phyloP scores from a whole-genome alignment of 1,140 invertebrate genomes.

The Cataglyphis hispanica region DNA sequence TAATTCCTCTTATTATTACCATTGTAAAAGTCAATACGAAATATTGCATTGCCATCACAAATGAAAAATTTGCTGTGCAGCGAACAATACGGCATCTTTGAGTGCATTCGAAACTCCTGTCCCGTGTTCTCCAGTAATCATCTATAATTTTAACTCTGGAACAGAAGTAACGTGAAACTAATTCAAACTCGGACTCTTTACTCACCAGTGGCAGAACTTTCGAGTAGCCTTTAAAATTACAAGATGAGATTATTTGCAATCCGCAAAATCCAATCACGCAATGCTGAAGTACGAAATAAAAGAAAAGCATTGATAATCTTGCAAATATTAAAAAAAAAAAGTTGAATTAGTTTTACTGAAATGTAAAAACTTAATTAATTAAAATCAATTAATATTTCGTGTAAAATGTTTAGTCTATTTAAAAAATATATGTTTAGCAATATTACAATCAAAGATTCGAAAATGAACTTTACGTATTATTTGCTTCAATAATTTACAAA shows the following conservation, averaged over 20 bases:
- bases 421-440: not conserved
- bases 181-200: constrained; percentile 51
- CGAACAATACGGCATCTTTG: constrained; percentile 3
- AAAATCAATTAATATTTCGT: not conserved
- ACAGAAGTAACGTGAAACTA: constrained; percentile 33
- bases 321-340: not conserved
- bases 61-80: not conserved
- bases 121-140: not conserved
- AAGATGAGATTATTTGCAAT: constrained; percentile 35
- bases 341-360: not conserved
- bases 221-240: constrained; percentile 19
- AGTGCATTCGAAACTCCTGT: constrained; percentile 44
- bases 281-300: not conserved
- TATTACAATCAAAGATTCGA: not conserved
- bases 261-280: constrained; percentile 15
- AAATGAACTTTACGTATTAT: not conserved
- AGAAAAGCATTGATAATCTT: not conserved
- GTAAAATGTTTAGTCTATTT: not conserved
- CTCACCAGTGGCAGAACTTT: not conserved
- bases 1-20: constrained; percentile 7
- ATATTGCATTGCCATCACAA: constrained; percentile 3
- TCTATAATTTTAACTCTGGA: constrained; percentile 44
- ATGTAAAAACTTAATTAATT: no score
- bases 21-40: constrained; percentile 20
- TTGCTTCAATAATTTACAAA: not conserved